These are phyloP conservation scores for Valencia hispanica DNA, from an alignment of 2,797 vertebrate species.

Conservation along the genomic window DNA sequence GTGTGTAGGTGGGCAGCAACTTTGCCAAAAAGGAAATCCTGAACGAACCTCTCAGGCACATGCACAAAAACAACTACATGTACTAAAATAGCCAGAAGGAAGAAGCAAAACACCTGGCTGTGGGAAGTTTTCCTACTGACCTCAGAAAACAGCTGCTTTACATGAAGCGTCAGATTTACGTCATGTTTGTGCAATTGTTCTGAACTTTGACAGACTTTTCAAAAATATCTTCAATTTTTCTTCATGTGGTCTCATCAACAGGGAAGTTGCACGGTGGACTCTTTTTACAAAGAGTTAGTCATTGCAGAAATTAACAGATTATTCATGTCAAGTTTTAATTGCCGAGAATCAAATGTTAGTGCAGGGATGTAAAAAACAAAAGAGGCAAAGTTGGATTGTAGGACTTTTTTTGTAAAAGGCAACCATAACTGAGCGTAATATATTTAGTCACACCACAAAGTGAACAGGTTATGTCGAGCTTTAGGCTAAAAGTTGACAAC, in stretches of 20 bases:
- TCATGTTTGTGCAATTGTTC: constrained; percentile 19
- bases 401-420: no score
- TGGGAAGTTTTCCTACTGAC: constrained; percentile 32
- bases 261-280: no score
- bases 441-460: neutral
- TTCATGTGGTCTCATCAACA: no score
- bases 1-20: constrained; percentile 18
- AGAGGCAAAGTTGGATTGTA: no score
- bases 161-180: constrained; percentile 10
- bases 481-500: neutral
- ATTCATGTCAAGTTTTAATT: no score
- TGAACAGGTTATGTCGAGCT: neutral
- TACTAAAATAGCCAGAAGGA: constrained; percentile 34
- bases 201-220: neutral
- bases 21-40: constrained; percentile 26
- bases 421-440: neutral
- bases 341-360: no score
- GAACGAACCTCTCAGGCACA: neutral
- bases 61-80: constrained; percentile 8
- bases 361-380: no score
- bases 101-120: constrained; percentile 51
- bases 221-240: no score
- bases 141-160: constrained; percentile 48
- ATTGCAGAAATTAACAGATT: no score
- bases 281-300: no score